Base-by-base conservation (phyloP, 2,888 invertebrate genomes). In the Syritta pipiens region DNA sequence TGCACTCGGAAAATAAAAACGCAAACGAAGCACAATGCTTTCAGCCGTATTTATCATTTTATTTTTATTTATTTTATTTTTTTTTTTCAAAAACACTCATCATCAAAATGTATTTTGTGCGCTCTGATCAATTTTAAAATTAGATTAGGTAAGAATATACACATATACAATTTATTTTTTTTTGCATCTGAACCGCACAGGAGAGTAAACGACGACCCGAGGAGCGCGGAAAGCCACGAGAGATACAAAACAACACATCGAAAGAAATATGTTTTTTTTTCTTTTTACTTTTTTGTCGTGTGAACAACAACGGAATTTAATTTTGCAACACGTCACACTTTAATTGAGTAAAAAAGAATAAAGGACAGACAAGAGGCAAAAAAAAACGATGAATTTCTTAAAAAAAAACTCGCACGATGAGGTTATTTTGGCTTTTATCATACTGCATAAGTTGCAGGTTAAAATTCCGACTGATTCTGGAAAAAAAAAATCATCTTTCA, bases 241-340 rank as follows among this genome's bases (percentile, higher is more conserved):
- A 79, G 59, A 72, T 40, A 67, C 55, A 55, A 44, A 42, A 35
- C 67, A 62, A 14, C 55, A 28, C 59, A 48, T 19, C 24, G 44
- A 44, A 51, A 49, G 44, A 30, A 37, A 44, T 28, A 14, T 44
- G n/a, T 12, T 22, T 40, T 42, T 49, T 30, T 46, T 67, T 37
- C 1, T 35, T 44, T 60, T 30, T 28, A 46, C 35, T 19, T 32
- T 22, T 12, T 17, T 42, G 10, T 48, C 30, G 35, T 60, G 57
- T 49, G 69, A 74, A 81, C 46, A 81, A 81, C 81, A 81, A 75
- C 68, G 75, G 75, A 81, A 81, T 81, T 75, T 69, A 57, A 63
- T 81, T 81, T 81, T 75, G 75, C 75, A 81, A 75, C 81, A 75
- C 81, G 75, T 81, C 81, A 81, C 68, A 79, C 60, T 59, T 77